Evolutionary conservation across 1,140 invertebrate genomes (phyloP).

Genomic region (Papilio dardanus): DNA sequence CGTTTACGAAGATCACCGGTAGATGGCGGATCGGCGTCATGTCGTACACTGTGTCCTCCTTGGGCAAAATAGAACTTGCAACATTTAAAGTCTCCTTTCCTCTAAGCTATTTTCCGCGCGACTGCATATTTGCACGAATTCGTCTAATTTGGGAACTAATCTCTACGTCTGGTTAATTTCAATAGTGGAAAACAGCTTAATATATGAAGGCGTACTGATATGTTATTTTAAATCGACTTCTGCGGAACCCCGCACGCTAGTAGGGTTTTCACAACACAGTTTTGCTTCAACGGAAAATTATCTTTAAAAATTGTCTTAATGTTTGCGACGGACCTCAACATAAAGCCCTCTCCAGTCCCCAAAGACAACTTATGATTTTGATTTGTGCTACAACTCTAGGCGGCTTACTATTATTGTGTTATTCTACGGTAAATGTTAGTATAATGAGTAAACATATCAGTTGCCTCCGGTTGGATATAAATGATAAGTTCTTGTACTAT

Average conservation of each 20-base stretch:
- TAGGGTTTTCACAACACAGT: too few species aligned
- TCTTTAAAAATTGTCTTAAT: too few species aligned
- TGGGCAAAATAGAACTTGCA: constrained; percentile 26
- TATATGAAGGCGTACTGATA: not conserved
- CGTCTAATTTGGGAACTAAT: too few species aligned
- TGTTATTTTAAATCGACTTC: too few species aligned
- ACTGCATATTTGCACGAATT: not conserved
- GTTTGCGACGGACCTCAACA: too few species aligned
- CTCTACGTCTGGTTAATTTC: not conserved
- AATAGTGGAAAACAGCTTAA: not conserved
- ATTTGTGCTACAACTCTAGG: not conserved
- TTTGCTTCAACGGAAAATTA: too few species aligned
- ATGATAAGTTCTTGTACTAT: not conserved
- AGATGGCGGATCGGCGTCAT: constrained; percentile 72
- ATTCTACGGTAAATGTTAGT: not conserved
- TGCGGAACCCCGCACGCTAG: too few species aligned
- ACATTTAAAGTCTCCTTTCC: not conserved
- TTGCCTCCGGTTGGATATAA: not conserved
- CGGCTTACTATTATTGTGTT: not conserved
- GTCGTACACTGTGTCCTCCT: constrained; percentile 65
- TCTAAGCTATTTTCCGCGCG: not conserved
- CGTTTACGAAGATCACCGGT: constrained; percentile 81
- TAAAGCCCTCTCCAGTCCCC: too few species aligned
- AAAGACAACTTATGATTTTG: too few species aligned
- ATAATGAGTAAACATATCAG: not conserved